Conservation (phyloP, 2,888 invertebrate genomes). For the Coelopa pilipes region DNA sequence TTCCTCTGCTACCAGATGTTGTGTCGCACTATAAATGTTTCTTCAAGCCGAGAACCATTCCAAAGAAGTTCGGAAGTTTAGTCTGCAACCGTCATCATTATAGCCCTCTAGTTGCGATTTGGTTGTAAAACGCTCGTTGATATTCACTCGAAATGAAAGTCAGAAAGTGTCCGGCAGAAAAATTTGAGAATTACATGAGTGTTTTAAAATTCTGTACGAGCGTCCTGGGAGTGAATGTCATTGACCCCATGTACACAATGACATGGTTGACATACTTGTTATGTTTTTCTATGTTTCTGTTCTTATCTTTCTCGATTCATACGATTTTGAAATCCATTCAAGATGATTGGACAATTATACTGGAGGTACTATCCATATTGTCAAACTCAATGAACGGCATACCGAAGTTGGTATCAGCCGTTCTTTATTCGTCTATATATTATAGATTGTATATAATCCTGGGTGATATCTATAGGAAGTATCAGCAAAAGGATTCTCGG, state of each 20-base stretch:
- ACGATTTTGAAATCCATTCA: constrained; percentile 35
- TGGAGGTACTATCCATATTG: constrained; percentile 42
- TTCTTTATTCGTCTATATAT: constrained; percentile 7
- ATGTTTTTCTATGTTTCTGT: constrained; percentile 31
- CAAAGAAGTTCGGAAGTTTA: no score
- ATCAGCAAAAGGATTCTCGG: constrained; percentile 33
- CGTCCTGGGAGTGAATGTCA: constrained; percentile 42
- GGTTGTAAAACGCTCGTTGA: no score
- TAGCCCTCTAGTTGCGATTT: no score
- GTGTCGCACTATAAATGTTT: no score
- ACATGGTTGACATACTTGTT: constrained; percentile 38
- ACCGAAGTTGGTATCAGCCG: constrained; percentile 38
- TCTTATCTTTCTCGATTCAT: constrained; percentile 38
- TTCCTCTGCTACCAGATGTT: no score
- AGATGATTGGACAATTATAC: constrained; percentile 36
- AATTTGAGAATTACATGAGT: constrained; percentile 10
- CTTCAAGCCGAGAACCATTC: no score
- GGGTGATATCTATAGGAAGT: constrained; percentile 36
- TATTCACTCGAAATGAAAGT: no score
- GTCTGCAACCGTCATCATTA: no score
- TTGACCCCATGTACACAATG: constrained; percentile 34
- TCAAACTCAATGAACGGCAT: constrained; percentile 34
- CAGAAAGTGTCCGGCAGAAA: constrained; percentile 8
- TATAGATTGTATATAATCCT: neutral
- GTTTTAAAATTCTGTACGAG: constrained; percentile 20